Percentiles rank a stretch among this genome's conserved stretches.
Evolutionary conservation across 2,888 invertebrate species (phyloP).

Genomic region (Limnephilus lunatus): DNA sequence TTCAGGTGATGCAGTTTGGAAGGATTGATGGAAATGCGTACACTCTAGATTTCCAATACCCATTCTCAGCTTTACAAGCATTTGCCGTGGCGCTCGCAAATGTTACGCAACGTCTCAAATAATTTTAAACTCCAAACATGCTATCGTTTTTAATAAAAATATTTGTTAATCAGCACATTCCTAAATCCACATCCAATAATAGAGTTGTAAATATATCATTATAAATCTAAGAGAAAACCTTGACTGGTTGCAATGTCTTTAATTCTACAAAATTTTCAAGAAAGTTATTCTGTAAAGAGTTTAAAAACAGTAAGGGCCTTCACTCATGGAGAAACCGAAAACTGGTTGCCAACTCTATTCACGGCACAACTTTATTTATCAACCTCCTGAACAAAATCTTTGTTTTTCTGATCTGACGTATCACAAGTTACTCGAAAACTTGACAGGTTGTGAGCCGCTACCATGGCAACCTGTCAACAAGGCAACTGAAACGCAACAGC

Average conservation of each 20-base stretch:
- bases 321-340: too few relatives aligned
- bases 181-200: conserved; percentile 23
- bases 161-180: conserved; percentile 21
- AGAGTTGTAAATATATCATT: conserved; percentile 43
- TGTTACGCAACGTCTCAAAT: conserved; percentile 96
- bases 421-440: too few relatives aligned
- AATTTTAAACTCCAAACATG: conserved; percentile 66
- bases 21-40: conserved; percentile 99
- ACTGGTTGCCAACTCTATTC: too few relatives aligned
- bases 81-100: conserved; percentile 98
- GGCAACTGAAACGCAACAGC: too few relatives aligned
- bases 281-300: neutral
- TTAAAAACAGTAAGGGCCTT: neutral
- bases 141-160: neutral
- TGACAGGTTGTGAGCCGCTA: too few relatives aligned
- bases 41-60: conserved; percentile 98
- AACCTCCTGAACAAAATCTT: too few relatives aligned
- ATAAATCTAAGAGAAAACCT: conserved; percentile 33
- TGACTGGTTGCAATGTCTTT: neutral
- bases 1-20: conserved; percentile 99
- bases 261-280: neutral
- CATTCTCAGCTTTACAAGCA: conserved; percentile 98
- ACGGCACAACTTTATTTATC: too few relatives aligned
- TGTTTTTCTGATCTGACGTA: too few relatives aligned
- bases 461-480: too few relatives aligned